Evolutionary conservation across 2,797 vertebrate genomes (phyloP).

Genomic region (Mormyrops boulengeri): DNA sequence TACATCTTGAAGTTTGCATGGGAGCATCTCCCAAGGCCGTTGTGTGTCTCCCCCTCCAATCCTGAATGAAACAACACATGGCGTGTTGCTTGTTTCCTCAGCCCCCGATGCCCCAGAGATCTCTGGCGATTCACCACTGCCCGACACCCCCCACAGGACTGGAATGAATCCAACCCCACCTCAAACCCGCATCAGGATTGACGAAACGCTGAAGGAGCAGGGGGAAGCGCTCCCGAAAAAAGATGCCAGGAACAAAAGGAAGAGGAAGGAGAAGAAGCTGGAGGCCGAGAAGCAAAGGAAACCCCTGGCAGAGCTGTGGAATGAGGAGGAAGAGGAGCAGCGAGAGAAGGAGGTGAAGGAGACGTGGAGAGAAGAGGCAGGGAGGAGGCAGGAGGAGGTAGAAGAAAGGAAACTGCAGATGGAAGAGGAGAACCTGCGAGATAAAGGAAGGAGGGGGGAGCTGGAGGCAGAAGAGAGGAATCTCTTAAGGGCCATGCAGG

Average conservation of each 20-base stretch:
- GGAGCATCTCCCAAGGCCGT: neutral
- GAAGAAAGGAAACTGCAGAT: slow-evolving; percentile 38
- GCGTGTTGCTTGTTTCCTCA: slow-evolving; percentile 21
- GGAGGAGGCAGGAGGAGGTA: slow-evolving; percentile 33
- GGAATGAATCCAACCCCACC: slow-evolving; percentile 35
- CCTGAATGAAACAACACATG: neutral
- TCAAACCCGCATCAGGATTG: neutral
- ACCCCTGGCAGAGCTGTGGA: slow-evolving; percentile 24
- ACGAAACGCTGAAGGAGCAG: slow-evolving; percentile 18
- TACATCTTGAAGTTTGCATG: neutral
- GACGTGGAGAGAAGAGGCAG: slow-evolving; percentile 30
- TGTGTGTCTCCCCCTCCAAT: neutral
- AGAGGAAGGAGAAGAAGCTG: slow-evolving; percentile 44
- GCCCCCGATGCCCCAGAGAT: slow-evolving; percentile 62
- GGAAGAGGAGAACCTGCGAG: slow-evolving; percentile 32
- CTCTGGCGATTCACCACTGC: slow-evolving; percentile 78
- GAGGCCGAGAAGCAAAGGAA: slow-evolving; percentile 29
- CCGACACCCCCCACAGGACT: slow-evolving; percentile 51
- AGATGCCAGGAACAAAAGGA: slow-evolving; percentile 24
- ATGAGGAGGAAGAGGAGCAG: slow-evolving; percentile 35
- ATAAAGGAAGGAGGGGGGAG: slow-evolving; percentile 30
- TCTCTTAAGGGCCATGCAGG: slow-evolving; percentile 29
- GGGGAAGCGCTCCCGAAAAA: slow-evolving; percentile 24
- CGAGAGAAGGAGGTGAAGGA: neutral
- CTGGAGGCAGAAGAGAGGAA: slow-evolving; percentile 38